Conservation (phyloP, 2,888 invertebrate species). For the Nomada hirtipes region DNA sequence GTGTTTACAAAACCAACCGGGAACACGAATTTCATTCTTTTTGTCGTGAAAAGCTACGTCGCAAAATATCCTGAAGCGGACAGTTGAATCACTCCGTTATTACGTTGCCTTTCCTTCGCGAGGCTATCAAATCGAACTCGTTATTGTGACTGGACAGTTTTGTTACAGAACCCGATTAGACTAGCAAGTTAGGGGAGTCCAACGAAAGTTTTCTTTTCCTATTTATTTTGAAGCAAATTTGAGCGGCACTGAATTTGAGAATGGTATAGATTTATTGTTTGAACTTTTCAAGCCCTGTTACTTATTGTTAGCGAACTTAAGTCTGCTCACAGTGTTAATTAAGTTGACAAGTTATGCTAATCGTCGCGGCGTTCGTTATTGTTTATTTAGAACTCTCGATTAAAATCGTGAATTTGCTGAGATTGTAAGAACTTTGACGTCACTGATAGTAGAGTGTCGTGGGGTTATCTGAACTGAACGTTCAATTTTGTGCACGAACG, state of each 20-base stretch:
- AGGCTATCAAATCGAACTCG: not conserved
- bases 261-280: not conserved
- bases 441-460: slow-evolving; percentile 4
- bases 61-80: not conserved
- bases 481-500: not conserved
- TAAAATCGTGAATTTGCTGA: not conserved
- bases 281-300: no score
- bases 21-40: not conserved
- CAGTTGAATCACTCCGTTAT: not conserved
- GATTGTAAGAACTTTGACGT: slow-evolving; percentile 17
- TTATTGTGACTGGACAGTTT: no score
- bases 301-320: not conserved
- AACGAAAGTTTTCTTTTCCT: not conserved
- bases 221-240: not conserved
- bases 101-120: not conserved
- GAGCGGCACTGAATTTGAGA: not conserved
- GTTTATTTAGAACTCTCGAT: not conserved
- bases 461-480: slow-evolving; percentile 4
- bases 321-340: no score
- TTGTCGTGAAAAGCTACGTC: slow-evolving; percentile 14
- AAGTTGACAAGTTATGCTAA: not conserved
- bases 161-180: not conserved
- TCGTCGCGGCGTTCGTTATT: not conserved
- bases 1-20: slow-evolving; percentile 25
- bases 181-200: no score